These are phyloP conservation scores for Spondyliosoma cantharus DNA, from an alignment of 2,797 vertebrate genomes.

Conservation along the genomic window DNA sequence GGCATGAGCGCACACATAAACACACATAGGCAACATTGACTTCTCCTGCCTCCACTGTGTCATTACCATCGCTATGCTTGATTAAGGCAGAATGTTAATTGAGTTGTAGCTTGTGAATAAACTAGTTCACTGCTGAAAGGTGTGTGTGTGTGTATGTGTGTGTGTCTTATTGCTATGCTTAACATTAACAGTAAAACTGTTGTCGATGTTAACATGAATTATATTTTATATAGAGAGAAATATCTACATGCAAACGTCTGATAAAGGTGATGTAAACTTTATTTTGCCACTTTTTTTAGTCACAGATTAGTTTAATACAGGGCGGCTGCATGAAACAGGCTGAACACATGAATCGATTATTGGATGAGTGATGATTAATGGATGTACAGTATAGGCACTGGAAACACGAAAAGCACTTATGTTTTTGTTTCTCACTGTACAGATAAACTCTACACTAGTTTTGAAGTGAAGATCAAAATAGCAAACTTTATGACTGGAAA, in stretches of 20 bases:
- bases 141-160: constrained; percentile 32
- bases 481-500: too few species aligned
- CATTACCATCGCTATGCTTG: constrained; percentile 66
- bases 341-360: not conserved
- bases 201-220: not conserved
- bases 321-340: not conserved
- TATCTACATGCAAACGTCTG: not conserved
- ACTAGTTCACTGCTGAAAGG: constrained; percentile 50
- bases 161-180: constrained; percentile 7
- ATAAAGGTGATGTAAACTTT: not conserved
- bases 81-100: constrained; percentile 76
- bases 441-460: not conserved
- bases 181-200: not conserved
- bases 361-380: too few species aligned
- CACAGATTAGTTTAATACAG: not conserved
- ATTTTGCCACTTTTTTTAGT: not conserved
- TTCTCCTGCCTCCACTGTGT: constrained; percentile 53
- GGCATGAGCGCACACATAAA: constrained; percentile 15
- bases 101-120: constrained; percentile 64
- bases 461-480: too few species aligned
- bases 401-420: not conserved
- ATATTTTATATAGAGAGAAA: not conserved
- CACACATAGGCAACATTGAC: constrained; percentile 46
- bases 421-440: not conserved
- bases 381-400: not conserved